Percentiles rank a stretch among this genome's conserved stretches.
These are phyloP conservation scores for Cynodonichthys magdalenae DNA, from an alignment of 2,797 vertebrate species.

Conservation along the genomic window DNA sequence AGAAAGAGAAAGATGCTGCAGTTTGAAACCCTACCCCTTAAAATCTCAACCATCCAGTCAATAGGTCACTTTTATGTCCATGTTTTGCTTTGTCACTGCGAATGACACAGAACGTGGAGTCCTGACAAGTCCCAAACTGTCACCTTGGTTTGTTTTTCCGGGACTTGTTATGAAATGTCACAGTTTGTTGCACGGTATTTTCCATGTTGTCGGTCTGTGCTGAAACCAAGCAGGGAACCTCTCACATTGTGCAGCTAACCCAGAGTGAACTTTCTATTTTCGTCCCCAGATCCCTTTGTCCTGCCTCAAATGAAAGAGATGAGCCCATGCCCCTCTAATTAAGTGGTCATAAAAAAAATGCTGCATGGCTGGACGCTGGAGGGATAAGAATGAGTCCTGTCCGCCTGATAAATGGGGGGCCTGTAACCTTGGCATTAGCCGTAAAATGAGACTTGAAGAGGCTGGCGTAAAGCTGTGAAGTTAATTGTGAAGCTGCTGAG, in stretches of 20 bases:
- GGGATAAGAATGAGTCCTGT: conserved; percentile 45
- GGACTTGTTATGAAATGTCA: conserved; percentile 24
- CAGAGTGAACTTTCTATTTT: conserved; percentile 71
- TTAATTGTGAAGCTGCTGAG: conserved; percentile 33
- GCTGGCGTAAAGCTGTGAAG: conserved; percentile 22
- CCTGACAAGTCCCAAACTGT: not conserved
- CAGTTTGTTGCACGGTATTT: conserved; percentile 22
- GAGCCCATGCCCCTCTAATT: conserved; percentile 66
- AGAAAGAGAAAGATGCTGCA: not conserved
- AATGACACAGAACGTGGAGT: not conserved
- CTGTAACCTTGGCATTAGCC: conserved; percentile 48
- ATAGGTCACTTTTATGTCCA: conserved; percentile 6
- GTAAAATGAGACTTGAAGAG: conserved; percentile 30
- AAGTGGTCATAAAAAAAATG: conserved; percentile 56
- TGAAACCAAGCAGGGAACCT: conserved; percentile 54
- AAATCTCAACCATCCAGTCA: not conserved
- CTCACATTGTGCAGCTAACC: conserved; percentile 68
- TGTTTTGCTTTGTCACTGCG: not conserved
- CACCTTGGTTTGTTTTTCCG: conserved; percentile 3
- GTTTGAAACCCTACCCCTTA: not conserved
- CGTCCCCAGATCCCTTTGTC: conserved; percentile 59
- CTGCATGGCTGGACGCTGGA: conserved; percentile 25
- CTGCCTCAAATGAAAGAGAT: conserved; percentile 52
- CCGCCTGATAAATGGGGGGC: conserved; percentile 26
- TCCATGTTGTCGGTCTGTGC: conserved; percentile 43